Percentiles rank a stretch among this genome's conserved stretches.
These are phyloP conservation scores for Ondatra zibethicus DNA, from an alignment of 2,113 vertebrate genomes.

Conservation along the genomic window DNA sequence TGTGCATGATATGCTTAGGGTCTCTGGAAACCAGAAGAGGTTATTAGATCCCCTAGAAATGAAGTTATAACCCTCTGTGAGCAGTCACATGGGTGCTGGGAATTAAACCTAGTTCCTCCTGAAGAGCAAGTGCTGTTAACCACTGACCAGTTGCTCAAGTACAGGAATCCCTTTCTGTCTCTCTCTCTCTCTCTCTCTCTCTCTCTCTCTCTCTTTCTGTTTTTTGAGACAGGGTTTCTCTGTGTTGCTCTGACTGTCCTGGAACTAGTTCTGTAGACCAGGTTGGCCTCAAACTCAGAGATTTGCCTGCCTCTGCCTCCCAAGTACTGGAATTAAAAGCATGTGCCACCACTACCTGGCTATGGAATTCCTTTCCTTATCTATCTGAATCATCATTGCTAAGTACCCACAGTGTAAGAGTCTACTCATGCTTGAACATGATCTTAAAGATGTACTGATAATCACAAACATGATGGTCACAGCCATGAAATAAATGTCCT, in stretches of 20 bases:
- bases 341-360: neutral
- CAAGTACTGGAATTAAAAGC: neutral
- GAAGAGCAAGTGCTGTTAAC: neutral
- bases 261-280: neutral
- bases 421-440: neutral
- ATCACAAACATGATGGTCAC: neutral
- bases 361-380: neutral
- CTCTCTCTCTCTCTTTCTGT: neutral
- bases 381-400: neutral
- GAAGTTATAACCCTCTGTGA: neutral
- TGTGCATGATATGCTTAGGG: neutral
- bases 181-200: neutral
- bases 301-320: neutral
- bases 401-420: neutral
- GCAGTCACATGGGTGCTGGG: too few species aligned
- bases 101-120: neutral
- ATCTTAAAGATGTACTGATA: constrained; percentile 28
- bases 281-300: neutral
- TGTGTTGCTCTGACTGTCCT: neutral
- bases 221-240: too few species aligned
- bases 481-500: neutral
- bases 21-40: neutral
- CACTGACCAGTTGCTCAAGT: neutral
- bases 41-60: neutral
- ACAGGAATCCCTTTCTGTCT: neutral